phyloP scores from a whole-genome alignment of 2,888 invertebrate genomes.

The Phaedon cochleariae region DNA sequence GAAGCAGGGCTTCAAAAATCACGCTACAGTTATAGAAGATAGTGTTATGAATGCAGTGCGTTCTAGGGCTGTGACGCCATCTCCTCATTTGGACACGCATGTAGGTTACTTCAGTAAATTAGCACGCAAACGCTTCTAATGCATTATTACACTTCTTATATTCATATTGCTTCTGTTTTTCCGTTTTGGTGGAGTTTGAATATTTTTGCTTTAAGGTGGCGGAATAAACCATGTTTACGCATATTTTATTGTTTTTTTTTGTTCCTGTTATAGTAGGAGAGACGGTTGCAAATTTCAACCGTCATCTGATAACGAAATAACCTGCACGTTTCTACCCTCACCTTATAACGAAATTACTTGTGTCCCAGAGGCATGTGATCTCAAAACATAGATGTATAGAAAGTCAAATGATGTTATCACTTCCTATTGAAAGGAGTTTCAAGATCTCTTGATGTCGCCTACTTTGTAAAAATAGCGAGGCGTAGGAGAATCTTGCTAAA shows the following conservation, averaged over 20 bases:
- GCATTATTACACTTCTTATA: not conserved
- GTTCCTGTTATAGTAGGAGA: not conserved
- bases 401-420: no score
- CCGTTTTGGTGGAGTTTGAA: not conserved
- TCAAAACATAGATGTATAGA: no score
- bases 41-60: constrained; percentile 69
- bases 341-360: no score
- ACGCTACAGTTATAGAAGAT: constrained; percentile 69
- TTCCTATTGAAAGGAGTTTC: no score
- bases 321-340: no score
- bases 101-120: constrained; percentile 50
- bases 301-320: no score
- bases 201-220: not conserved
- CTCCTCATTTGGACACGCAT: constrained; percentile 68
- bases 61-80: constrained; percentile 79
- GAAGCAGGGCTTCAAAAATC: constrained; percentile 65
- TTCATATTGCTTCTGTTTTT: not conserved
- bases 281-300: no score
- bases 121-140: constrained; percentile 5
- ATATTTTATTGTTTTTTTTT: not conserved
- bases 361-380: no score
- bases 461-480: no score
- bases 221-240: constrained; percentile 3
- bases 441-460: no score
- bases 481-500: no score